Percentiles rank a stretch among this genome's conserved stretches.
Evolutionary conservation across 2,797 vertebrate genomes (phyloP).

Genomic region (Sebastiscus tertius): DNA sequence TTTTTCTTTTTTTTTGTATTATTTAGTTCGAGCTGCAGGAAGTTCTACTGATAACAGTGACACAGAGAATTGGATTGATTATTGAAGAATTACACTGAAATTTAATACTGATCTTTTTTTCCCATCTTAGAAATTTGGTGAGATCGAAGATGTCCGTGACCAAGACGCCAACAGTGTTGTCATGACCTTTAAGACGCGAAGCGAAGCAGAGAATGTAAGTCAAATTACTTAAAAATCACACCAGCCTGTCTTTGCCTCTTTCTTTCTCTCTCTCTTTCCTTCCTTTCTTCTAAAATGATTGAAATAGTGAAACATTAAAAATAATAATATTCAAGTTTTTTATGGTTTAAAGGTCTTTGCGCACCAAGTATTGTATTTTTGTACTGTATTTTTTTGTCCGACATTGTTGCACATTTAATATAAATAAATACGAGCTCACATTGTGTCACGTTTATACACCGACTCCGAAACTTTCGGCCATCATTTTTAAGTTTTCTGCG

Average conservation of each 20-base stretch:
- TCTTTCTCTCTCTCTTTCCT: not conserved
- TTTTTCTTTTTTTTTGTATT: not conserved
- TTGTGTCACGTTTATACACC: no score
- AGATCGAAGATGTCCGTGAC: conserved; percentile 90
- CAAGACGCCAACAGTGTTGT: conserved; percentile 89
- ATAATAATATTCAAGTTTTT: not conserved
- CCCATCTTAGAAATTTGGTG: conserved; percentile 88
- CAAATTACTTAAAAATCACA: not conserved
- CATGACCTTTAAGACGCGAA: conserved; percentile 90
- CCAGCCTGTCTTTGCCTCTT: not conserved
- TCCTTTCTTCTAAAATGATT: not conserved
- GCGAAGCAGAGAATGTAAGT: conserved; percentile 92
- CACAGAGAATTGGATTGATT: not conserved
- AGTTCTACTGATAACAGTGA: not conserved
- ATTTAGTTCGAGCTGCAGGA: not conserved
- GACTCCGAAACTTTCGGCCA: no score
- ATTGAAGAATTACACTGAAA: not conserved
- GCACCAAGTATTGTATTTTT: no score
- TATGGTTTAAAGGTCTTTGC: not conserved
- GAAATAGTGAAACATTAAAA: not conserved
- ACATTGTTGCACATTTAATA: no score
- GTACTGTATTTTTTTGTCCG: no score
- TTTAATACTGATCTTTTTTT: not conserved
- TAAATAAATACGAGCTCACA: no score
- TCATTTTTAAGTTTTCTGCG: no score